A percentile compares a stretch with the other conserved stretches of the same genome.
Conservation (phyloP, 2,888 invertebrate genomes). For the Pristionchus mayeri region DNA sequence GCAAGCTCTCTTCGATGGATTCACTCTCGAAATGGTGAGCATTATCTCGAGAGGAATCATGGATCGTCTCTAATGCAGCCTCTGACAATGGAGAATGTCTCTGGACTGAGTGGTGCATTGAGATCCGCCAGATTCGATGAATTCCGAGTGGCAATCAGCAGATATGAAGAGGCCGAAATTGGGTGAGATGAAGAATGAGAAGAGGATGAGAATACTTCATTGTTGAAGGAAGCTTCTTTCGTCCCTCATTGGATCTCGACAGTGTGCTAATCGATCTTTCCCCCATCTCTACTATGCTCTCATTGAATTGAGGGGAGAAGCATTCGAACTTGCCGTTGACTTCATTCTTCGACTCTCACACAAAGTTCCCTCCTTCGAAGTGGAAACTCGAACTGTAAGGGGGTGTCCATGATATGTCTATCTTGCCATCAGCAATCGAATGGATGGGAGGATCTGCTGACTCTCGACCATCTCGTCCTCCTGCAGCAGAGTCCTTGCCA, state of each 20-base stretch:
- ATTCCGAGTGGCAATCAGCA: not conserved
- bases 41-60: not conserved
- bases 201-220: not conserved
- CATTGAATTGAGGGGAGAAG: not conserved
- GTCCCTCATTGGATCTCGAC: not conserved
- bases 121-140: not conserved
- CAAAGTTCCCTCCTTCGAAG: not conserved
- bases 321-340: not conserved
- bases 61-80: not conserved
- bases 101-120: not conserved
- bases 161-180: not conserved
- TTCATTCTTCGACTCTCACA: not conserved
- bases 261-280: not conserved
- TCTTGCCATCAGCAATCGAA: not conserved
- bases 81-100: not conserved
- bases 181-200: not conserved
- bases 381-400: not conserved
- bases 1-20: constrained; percentile 10
- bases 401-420: not conserved
- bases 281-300: not conserved
- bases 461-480: not conserved
- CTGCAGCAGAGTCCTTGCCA: not conserved
- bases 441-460: not conserved
- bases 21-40: not conserved
- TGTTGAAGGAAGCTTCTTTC: not conserved